Percentiles rank a stretch among this genome's conserved stretches.
Conservation (phyloP, 2,113 vertebrate species). For the Myxocyprinus asiaticus region DNA sequence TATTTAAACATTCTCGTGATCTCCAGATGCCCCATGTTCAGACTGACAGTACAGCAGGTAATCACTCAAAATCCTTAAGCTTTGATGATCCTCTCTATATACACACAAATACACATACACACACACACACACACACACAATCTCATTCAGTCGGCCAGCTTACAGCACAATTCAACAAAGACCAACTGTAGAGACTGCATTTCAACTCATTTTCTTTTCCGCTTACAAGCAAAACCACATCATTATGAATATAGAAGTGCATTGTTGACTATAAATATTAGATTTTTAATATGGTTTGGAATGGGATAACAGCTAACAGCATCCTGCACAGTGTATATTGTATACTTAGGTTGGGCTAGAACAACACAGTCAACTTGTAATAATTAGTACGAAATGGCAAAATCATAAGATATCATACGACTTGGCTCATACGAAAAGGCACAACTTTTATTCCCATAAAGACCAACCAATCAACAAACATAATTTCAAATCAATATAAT, state of each 20-base stretch:
- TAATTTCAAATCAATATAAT: too few relatives aligned
- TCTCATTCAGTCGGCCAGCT: not conserved
- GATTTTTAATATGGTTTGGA: too few relatives aligned
- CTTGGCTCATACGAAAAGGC: too few relatives aligned
- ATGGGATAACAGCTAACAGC: too few relatives aligned
- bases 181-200: not conserved
- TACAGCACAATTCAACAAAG: not conserved
- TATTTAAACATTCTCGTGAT: conserved; percentile 30
- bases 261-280: too few relatives aligned
- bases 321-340: too few relatives aligned
- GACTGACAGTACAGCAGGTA: conserved; percentile 29
- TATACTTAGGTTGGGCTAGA: too few relatives aligned
- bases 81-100: conserved; percentile 35
- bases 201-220: not conserved
- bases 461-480: too few relatives aligned
- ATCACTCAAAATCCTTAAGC: conserved; percentile 35
- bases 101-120: conserved; percentile 24
- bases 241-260: not conserved
- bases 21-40: conserved; percentile 2
- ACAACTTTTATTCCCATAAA: too few relatives aligned
- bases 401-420: too few relatives aligned
- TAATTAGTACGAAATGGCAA: too few relatives aligned
- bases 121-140: not conserved
- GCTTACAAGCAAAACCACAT: not conserved
- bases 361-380: too few relatives aligned